Percentiles rank a stretch among this genome's conserved stretches.
Evolutionary conservation across 2,113 vertebrate genomes (phyloP).

Genomic region (Phycodurus eques): DNA sequence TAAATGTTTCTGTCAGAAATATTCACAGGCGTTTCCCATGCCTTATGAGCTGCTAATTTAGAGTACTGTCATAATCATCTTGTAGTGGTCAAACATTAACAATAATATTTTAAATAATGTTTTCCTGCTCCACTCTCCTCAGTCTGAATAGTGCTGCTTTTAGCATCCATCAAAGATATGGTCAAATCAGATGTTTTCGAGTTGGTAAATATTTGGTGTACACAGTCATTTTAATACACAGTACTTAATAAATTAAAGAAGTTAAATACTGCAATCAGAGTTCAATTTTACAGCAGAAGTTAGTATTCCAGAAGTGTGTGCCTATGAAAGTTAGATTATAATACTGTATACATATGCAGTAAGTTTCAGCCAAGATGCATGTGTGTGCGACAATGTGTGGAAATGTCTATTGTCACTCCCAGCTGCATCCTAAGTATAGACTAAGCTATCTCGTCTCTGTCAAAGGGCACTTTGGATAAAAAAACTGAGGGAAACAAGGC

Average conservation of each 20-base stretch:
- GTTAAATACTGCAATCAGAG: no score
- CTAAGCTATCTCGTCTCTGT: slow-evolving; percentile 41
- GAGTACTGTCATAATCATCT: not conserved
- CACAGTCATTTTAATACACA: no score
- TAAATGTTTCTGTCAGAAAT: not conserved
- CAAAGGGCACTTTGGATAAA: slow-evolving; percentile 52
- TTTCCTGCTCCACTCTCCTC: not conserved
- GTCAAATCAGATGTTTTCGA: not conserved
- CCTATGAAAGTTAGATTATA: no score
- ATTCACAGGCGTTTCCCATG: not conserved
- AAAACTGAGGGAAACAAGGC: slow-evolving; percentile 38
- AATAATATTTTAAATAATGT: no score
- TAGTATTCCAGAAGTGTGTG: no score
- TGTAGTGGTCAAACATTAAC: not conserved
- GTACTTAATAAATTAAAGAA: no score
- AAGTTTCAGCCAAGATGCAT: not conserved
- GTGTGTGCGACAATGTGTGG: not conserved
- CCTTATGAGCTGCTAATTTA: not conserved
- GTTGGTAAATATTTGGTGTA: no score
- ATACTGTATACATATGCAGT: not conserved
- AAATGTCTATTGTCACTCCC: slow-evolving; percentile 30
- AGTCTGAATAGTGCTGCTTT: not conserved
- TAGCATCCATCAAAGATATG: not conserved
- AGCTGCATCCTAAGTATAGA: slow-evolving; percentile 20
- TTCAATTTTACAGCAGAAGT: no score